Base-by-base conservation (phyloP, 2,113 vertebrate species). In the Felis chaus region DNA sequence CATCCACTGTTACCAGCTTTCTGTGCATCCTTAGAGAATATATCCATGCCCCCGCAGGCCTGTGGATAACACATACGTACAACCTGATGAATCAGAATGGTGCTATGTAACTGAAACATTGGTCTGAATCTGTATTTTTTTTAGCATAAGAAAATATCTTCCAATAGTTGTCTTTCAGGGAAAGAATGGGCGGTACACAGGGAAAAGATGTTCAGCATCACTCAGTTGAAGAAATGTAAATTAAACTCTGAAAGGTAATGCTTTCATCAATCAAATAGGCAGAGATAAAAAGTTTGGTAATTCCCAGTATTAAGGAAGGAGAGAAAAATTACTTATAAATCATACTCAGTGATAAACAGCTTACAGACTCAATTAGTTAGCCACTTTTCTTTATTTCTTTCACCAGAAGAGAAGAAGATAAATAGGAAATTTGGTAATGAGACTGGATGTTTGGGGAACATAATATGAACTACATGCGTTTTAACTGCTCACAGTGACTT, bases 351-450 rank as follows among this genome's bases (percentile, higher is more conserved):
- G 89, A 97, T 89, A 91, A 95, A 74, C 1, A 1, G 83, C 74
- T 87, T 87, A 89, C 80, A 92, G 66, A 94, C 50, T 91, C 91
- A 89, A 69, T 96, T 97, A 95, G 89, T 91, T 73, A 94, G 11
- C 74, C 65, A 94, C 41, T 90, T 83, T 94, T 45, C 57, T 96
- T 89, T 83, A 57, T 79, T 74, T 69, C 12, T 18, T 83, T 95
- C 94, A 81, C 80, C 39, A 23, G 95, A 93, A 92, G 48, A 63
- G 36, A 73, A 63, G 25, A 92, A 97, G 92, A 95, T 81, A 95
- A 91, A 96, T 85, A 63, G 36, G 14, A 76, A 84, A 55, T 79
- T 90, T 88, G 92, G 39, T 91, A 78, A 91, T 81, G 63, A 88
- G 57, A 71, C 84, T 89, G 63, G 36, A 63, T 97, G 11, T 92